These are phyloP conservation scores for Corythoichthys intestinalis DNA, from an alignment of 2,113 vertebrate genomes.

Conservation along the genomic window DNA sequence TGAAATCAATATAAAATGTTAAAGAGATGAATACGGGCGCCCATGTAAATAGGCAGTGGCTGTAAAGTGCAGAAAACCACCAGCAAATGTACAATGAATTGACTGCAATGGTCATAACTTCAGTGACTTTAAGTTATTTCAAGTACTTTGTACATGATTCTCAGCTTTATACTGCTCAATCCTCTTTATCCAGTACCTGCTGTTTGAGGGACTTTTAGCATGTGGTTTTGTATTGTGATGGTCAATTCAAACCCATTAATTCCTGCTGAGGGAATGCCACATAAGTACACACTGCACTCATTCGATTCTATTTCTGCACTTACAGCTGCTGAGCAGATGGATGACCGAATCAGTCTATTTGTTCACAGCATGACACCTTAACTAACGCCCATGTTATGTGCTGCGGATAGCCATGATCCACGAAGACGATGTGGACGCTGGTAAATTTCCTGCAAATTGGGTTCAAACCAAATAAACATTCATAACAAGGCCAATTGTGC, in stretches of 20 bases:
- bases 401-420: not conserved
- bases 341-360: not conserved
- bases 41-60: no score
- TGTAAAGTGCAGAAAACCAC: no score
- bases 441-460: not conserved
- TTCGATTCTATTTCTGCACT: conserved; percentile 18
- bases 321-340: not conserved
- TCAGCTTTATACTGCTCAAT: not conserved
- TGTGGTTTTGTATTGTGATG: conserved; percentile 17
- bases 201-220: conserved; percentile 21
- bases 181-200: not conserved
- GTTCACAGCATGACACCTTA: not conserved
- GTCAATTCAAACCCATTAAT: conserved; percentile 37
- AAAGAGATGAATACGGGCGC: no score
- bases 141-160: conserved; percentile 2
- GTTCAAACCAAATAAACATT: not conserved
- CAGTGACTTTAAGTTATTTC: no score
- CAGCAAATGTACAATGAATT: no score
- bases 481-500: not conserved
- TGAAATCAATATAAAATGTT: no score
- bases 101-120: no score
- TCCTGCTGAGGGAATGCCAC: conserved; percentile 19
- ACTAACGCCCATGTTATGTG: not conserved
- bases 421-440: no score
- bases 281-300: conserved; percentile 13